Evolutionary conservation across 2,797 vertebrate species (phyloP).

Genomic region (Acomys russatus): DNA sequence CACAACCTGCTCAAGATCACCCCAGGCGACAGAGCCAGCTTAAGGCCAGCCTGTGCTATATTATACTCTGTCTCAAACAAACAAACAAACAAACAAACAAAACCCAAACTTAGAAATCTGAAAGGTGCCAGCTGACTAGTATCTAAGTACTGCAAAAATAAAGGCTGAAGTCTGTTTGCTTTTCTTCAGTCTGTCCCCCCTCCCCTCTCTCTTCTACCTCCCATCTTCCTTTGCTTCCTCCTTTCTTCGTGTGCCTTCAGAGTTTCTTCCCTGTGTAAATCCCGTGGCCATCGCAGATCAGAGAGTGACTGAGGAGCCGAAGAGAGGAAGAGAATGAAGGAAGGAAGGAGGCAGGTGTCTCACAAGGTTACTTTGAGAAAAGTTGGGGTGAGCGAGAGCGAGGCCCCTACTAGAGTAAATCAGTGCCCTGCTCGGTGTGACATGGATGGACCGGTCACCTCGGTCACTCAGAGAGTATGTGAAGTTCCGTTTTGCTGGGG

Average conservation of each 20-base stretch:
- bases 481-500: conserved; percentile 54
- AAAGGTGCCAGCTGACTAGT: background rate
- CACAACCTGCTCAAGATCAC: background rate
- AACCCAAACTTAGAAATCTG: background rate
- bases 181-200: background rate
- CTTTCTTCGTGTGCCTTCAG: background rate
- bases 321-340: background rate
- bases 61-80: background rate
- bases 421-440: background rate
- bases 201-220: background rate
- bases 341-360: background rate
- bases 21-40: background rate
- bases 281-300: background rate
- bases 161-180: background rate
- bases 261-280: background rate
- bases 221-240: background rate
- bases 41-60: background rate
- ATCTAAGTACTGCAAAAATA: background rate
- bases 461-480: background rate
- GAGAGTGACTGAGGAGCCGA: background rate
- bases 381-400: conserved; percentile 69
- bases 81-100: background rate
- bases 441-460: conserved; percentile 18
- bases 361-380: conserved; percentile 20
- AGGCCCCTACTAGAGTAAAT: background rate